These are phyloP conservation scores for Gasterosteus aculeatus DNA, from an alignment of 2,113 vertebrate species.

Conservation along the genomic window DNA sequence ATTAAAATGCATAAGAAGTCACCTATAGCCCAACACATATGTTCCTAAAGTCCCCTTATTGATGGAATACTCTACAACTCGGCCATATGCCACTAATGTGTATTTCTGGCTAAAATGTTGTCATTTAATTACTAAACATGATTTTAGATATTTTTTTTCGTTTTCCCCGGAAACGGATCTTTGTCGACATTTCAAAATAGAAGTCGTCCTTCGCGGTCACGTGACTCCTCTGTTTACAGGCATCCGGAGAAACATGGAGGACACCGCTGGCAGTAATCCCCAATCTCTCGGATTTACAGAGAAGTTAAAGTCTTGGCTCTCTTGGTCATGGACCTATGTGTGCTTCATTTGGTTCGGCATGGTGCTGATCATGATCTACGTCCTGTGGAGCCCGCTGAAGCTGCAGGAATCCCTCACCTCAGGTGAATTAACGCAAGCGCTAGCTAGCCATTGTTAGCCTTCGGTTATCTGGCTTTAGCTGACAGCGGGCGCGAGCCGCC, in stretches of 20 bases:
- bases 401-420: conserved; percentile 90
- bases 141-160: neutral
- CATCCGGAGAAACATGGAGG: conserved; percentile 84
- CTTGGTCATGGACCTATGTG: conserved; percentile 88
- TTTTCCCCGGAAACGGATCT: conserved; percentile 24
- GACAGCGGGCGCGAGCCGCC: conserved; percentile 27
- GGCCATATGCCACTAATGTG: neutral
- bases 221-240: conserved; percentile 85
- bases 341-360: conserved; percentile 87
- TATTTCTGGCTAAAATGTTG: neutral
- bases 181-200: conserved; percentile 47
- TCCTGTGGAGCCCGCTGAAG: conserved; percentile 90
- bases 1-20: neutral
- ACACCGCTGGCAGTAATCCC: conserved; percentile 79
- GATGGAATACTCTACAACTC: neutral
- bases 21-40: neutral
- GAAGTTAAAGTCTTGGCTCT: conserved; percentile 81
- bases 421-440: conserved; percentile 80
- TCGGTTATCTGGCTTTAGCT: conserved; percentile 35
- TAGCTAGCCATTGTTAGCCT: conserved; percentile 75
- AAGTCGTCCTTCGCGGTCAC: conserved; percentile 76
- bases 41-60: neutral
- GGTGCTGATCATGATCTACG: conserved; percentile 88
- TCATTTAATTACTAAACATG: neutral
- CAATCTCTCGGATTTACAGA: conserved; percentile 81